A percentile compares a stretch with the other conserved stretches of the same genome.
These are phyloP conservation scores for Ephydatia muelleri DNA, from an alignment of 37 sponge, comb jelly and placozoan species.

Conservation along the genomic window DNA sequence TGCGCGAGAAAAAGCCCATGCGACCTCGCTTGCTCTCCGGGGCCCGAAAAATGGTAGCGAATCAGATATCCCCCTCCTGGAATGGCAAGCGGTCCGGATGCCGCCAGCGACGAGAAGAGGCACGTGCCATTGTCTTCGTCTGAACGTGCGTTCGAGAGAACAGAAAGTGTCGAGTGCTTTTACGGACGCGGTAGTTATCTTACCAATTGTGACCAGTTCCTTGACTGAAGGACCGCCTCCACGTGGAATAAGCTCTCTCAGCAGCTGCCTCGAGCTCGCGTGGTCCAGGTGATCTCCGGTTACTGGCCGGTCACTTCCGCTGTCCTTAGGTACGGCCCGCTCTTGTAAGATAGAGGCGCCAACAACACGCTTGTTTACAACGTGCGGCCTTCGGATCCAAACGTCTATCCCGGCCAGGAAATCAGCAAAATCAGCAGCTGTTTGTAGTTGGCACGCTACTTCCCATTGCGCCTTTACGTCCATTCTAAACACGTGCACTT, in stretches of 20 bases:
- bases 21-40: not conserved
- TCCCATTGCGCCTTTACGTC: too few relatives aligned
- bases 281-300: too few relatives aligned
- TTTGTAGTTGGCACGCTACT: too few relatives aligned
- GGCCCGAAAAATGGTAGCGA: not conserved
- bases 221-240: constrained; percentile 42
- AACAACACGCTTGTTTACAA: constrained; percentile 74
- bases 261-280: not conserved
- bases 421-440: constrained; percentile 1
- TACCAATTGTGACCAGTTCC: constrained; percentile 54
- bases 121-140: too few relatives aligned
- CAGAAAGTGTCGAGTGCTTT: too few relatives aligned
- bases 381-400: constrained; percentile 88
- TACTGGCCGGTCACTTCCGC: too few relatives aligned
- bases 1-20: not conserved
- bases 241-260: constrained; percentile 25
- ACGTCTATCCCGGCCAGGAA: constrained; percentile 68
- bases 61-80: not conserved
- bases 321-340: too few relatives aligned
- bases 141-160: too few relatives aligned
- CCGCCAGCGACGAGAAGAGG: too few relatives aligned
- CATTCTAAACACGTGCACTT: too few relatives aligned
- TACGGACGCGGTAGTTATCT: not conserved
- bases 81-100: too few relatives aligned
- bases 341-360: constrained; percentile 58